phyloP scores from a whole-genome alignment of 1,140 invertebrate genomes.

The Polyergus mexicanus region DNA sequence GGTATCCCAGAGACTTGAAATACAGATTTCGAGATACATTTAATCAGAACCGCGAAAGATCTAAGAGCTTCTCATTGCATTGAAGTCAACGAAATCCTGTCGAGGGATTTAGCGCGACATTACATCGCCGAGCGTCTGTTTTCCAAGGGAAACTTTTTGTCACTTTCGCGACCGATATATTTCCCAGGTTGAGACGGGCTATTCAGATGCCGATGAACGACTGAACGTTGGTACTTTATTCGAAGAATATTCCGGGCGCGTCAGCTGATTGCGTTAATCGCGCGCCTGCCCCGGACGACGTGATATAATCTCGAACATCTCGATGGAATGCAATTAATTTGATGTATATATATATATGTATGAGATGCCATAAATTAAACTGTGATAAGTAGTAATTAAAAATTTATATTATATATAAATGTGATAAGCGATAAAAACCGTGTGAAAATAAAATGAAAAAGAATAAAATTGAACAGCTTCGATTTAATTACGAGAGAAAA shows the following conservation, averaged over 20 bases:
- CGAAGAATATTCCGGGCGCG: constrained; percentile 51
- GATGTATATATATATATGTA: not conserved
- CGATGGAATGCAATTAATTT: constrained; percentile 43
- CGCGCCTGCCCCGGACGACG: not conserved
- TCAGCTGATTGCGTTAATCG: constrained; percentile 53
- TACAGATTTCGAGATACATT: not conserved
- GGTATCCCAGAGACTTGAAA: not conserved
- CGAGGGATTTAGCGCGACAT: not conserved
- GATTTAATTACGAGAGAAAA: not conserved
- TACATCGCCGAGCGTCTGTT: not conserved
- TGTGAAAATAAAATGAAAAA: not conserved
- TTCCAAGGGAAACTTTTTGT: constrained; percentile 34
- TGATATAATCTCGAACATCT: constrained; percentile 45
- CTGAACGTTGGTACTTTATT: constrained; percentile 43
- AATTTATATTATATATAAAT: not conserved
- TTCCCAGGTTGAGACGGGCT: constrained; percentile 1
- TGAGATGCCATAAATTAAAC: not conserved
- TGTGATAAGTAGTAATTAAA: not conserved
- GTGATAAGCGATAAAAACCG: not conserved
- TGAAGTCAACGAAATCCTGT: constrained; percentile 17
- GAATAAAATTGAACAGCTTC: not conserved
- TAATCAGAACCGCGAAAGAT: not conserved
- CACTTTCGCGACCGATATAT: constrained; percentile 44
- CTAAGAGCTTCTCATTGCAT: not conserved
- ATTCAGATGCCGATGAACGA: constrained; percentile 29